Evolutionary conservation across 2,888 invertebrate genomes (phyloP), one percentile per base, ranked within the genome.

Genomic region (Colletes collaris): DNA sequence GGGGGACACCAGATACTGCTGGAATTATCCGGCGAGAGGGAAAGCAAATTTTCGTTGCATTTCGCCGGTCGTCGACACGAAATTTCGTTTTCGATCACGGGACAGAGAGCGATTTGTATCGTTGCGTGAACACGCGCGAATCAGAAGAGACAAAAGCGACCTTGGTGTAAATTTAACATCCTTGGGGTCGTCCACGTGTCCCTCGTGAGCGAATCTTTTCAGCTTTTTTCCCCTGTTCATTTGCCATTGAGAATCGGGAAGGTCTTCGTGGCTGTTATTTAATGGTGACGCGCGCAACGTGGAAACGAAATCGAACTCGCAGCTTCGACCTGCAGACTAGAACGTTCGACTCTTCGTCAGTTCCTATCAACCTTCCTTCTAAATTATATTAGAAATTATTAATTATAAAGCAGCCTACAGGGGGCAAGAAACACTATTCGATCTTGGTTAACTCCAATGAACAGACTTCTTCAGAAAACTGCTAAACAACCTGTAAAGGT

Each of bases 161-260:
- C 77, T 77, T 76, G 77, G 16, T 55, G 66, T 64, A 77, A 77
- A 77, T 76, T 64, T 77, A 77, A 77, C 77, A 40, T n/a, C 37
- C 63, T 64, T 19, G 53, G 56, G 63, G 64, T 13, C 68, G 13
- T 55, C 59, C 16, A 11, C 16, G 40, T 19, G 16, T 56, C n/a
- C 35, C 58, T 8, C 46, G 66, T 7, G n/a, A 35, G 7, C 35
- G 59, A 59, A 44, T 10, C 59, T 40, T 40, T 59, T 44, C 8
- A 46, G 40, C n/a, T 44, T 37, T 46, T 19, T 13, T n/a, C 46
- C 0, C 46, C 0, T n/a, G 55, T 56, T 13, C 8, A 40, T 10
- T 58, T 16, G 13, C 46, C 60, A 46, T 46, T 46, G 44, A 46
- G 27, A 50, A n/a, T 50, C 19, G 37, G 16, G 13, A 60, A 46